These are phyloP conservation scores for Drosophila subsilvestris DNA, from an alignment of 2,888 invertebrate species.

Conservation along the genomic window DNA sequence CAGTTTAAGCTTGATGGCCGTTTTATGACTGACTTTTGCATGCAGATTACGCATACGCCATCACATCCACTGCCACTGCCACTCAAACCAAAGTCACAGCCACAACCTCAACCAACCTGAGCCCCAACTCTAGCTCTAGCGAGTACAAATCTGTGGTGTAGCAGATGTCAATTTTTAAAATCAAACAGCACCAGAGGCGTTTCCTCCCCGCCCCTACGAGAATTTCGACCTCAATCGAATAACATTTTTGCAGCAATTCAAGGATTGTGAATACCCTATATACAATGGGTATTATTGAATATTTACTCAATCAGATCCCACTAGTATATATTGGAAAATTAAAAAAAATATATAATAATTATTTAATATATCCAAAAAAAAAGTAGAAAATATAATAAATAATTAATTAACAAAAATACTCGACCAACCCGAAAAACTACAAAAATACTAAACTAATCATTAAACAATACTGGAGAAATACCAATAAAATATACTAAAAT, in stretches of 20 bases:
- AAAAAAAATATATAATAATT: no score
- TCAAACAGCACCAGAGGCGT: conserved; percentile 12
- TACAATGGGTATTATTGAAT: background rate
- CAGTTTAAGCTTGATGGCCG: conserved; percentile 78
- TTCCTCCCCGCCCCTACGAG: conserved; percentile 1
- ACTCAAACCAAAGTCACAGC: background rate
- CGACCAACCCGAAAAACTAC: no score
- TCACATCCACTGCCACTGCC: conserved; percentile 24
- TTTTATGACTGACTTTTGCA: conserved; percentile 73
- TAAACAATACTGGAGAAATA: background rate
- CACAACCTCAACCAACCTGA: background rate
- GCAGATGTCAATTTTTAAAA: conserved; percentile 46
- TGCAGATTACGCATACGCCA: conserved; percentile 74
- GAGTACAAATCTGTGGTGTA: background rate
- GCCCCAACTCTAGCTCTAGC: background rate
- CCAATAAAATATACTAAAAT: background rate
- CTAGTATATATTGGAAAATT: no score
- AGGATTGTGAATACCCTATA: background rate
- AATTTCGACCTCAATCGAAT: background rate
- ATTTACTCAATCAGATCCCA: no score
- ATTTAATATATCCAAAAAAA: no score
- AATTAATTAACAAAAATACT: no score
- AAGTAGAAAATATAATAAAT: background rate
- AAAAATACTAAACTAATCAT: background rate
- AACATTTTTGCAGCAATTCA: background rate